phyloP scores from a whole-genome alignment of 2,888 invertebrate species.

The Luffia ferchaultella region DNA sequence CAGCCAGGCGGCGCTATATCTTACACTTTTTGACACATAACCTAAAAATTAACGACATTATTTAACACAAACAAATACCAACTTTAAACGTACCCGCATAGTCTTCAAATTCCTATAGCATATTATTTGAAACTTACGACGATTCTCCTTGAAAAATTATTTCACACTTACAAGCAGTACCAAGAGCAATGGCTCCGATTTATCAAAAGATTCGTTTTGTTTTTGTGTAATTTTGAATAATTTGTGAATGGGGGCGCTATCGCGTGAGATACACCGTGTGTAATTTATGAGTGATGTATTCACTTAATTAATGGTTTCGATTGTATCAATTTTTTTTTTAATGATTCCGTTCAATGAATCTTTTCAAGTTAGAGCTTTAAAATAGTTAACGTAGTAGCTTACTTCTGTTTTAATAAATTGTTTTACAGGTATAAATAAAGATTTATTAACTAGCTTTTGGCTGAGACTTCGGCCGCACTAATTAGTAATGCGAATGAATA shows the following conservation, averaged over 20 bases:
- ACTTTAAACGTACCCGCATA: too few species aligned
- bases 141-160: not conserved
- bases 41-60: constrained; percentile 13
- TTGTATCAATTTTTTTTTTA: not conserved
- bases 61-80: too few species aligned
- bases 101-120: too few species aligned
- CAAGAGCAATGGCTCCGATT: constrained; percentile 17
- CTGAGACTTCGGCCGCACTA: too few species aligned
- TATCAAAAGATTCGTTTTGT: constrained; percentile 37
- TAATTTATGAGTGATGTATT: constrained; percentile 38
- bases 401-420: too few species aligned
- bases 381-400: too few species aligned
- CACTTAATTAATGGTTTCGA: constrained; percentile 36
- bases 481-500: too few species aligned
- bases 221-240: constrained; percentile 47
- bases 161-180: constrained; percentile 9
- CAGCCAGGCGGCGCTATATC: constrained; percentile 35
- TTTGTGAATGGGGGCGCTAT: constrained; percentile 47
- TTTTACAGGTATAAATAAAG: too few species aligned
- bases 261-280: constrained; percentile 23
- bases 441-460: too few species aligned
- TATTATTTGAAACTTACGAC: not conserved
- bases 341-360: not conserved
- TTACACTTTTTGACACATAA: constrained; percentile 39
- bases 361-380: too few species aligned